Percentiles rank a stretch among this genome's conserved stretches.
phyloP scores from a whole-genome alignment of 2,113 vertebrate species.

The Cebus imitator region DNA sequence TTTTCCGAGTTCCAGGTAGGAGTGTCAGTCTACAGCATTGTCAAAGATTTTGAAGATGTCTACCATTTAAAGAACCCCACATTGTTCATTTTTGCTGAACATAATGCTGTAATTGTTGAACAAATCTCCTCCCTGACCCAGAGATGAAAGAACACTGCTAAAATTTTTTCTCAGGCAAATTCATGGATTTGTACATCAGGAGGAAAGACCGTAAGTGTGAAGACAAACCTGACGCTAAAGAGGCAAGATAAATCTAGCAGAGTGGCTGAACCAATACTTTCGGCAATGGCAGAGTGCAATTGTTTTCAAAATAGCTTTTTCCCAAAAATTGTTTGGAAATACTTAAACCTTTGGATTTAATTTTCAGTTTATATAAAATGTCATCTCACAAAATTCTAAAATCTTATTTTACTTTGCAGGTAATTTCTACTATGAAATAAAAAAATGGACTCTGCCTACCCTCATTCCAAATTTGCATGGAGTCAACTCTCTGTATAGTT shows the following conservation, averaged over 20 bases:
- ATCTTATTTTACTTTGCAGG: slow-evolving; percentile 41
- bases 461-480: slow-evolving; percentile 9
- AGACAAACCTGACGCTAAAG: slow-evolving; percentile 85
- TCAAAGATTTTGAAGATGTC: slow-evolving; percentile 81
- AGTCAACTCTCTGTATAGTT: not conserved
- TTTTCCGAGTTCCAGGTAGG: slow-evolving; percentile 80
- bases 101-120: slow-evolving; percentile 80
- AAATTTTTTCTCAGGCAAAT: slow-evolving; percentile 88
- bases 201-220: slow-evolving; percentile 85
- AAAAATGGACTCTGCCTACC: not conserved
- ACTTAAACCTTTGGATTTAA: slow-evolving; percentile 41
- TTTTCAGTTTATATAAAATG: slow-evolving; percentile 61
- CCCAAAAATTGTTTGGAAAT: slow-evolving; percentile 28
- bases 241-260: slow-evolving; percentile 88
- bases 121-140: slow-evolving; percentile 84
- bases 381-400: slow-evolving; percentile 45
- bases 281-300: slow-evolving; percentile 51
- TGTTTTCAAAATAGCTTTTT: slow-evolving; percentile 50
- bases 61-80: slow-evolving; percentile 80
- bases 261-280: slow-evolving; percentile 88
- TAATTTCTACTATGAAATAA: slow-evolving; percentile 44
- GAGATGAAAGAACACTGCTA: slow-evolving; percentile 86
- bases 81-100: slow-evolving; percentile 87
- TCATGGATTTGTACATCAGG: slow-evolving; percentile 89
- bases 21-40: slow-evolving; percentile 81